Evolutionary conservation across 2,888 invertebrate species (phyloP).

Genomic region (Trypoxylon attenuatum): DNA sequence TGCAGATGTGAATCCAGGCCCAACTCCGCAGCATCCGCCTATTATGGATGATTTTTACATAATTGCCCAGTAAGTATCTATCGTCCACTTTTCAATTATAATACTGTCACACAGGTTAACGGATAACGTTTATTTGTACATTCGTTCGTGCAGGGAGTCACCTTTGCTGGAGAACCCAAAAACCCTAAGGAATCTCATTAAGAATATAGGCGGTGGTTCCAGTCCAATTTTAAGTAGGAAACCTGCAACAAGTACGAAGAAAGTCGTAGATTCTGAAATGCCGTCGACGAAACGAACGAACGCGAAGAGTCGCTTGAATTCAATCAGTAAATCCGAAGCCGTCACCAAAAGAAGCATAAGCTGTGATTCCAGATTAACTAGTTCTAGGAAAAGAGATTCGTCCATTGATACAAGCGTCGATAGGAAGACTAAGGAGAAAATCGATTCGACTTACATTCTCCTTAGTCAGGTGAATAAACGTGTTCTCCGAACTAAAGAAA

Average conservation of each 20-base stretch:
- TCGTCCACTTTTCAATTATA: not conserved
- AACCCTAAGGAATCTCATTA: slow-evolving; percentile 85
- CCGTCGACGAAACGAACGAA: slow-evolving; percentile 66
- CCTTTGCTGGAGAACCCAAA: slow-evolving; percentile 78
- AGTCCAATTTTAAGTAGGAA: slow-evolving; percentile 89
- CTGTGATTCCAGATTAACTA: slow-evolving; percentile 71
- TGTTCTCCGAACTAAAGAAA: not conserved
- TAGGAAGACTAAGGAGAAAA: slow-evolving; percentile 69
- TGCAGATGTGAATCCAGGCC: slow-evolving; percentile 79
- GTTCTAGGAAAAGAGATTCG: slow-evolving; percentile 71
- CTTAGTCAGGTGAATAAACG: slow-evolving; percentile 65
- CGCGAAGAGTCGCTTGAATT: slow-evolving; percentile 68
- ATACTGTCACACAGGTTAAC: not conserved
- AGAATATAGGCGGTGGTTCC: slow-evolving; percentile 86
- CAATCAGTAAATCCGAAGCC: slow-evolving; percentile 69
- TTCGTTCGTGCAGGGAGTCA: slow-evolving; percentile 73
- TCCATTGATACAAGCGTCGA: slow-evolving; percentile 69
- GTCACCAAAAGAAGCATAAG: slow-evolving; percentile 71
- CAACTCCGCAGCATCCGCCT: slow-evolving; percentile 84
- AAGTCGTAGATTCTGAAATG: slow-evolving; percentile 59
- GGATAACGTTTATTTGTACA: slow-evolving; percentile 34
- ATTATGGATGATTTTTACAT: slow-evolving; percentile 94
- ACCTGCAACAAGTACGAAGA: slow-evolving; percentile 61
- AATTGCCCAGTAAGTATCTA: slow-evolving; percentile 83
- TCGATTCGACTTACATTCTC: slow-evolving; percentile 70